Conservation (phyloP, 2,888 invertebrate genomes). For the Drosophila neonasuta region DNA sequence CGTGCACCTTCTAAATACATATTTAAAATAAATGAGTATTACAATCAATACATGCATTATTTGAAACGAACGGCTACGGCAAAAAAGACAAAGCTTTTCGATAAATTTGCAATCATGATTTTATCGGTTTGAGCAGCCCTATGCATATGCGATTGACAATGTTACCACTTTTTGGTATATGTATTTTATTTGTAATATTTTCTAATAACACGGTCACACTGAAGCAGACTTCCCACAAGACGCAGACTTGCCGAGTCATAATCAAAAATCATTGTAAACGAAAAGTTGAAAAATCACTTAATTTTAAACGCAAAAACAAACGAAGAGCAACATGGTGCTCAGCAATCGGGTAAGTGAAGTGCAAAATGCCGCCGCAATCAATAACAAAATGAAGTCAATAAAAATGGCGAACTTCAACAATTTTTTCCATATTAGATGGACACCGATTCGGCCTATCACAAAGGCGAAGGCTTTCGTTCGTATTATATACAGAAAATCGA, state of each 20-base stretch:
- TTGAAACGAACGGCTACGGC: too few relatives aligned
- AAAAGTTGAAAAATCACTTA: constrained; percentile 1
- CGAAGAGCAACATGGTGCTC: constrained; percentile 72
- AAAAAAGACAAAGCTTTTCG: too few relatives aligned
- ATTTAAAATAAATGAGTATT: too few relatives aligned
- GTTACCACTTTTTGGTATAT: background rate
- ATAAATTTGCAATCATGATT: too few relatives aligned
- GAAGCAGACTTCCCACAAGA: background rate
- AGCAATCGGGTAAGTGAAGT: constrained; percentile 72
- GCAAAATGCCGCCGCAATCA: background rate
- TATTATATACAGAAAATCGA: constrained; percentile 99
- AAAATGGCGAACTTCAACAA: too few relatives aligned
- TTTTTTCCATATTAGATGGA: constrained; percentile 77
- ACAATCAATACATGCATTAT: too few relatives aligned
- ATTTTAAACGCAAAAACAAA: constrained; percentile 2
- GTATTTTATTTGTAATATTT: background rate
- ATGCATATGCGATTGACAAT: background rate
- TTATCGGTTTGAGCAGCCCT: constrained; percentile 8
- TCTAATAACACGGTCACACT: background rate
- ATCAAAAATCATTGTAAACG: constrained; percentile 11
- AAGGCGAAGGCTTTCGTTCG: constrained; percentile 93
- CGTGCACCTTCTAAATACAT: too few relatives aligned
- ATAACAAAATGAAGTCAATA: background rate
- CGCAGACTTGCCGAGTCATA: constrained; percentile 58
- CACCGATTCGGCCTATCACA: constrained; percentile 74